A percentile compares a stretch with the other conserved stretches of the same genome.
phyloP scores from a whole-genome alignment of 2,113 vertebrate genomes.

The Pungitius pungitius region DNA sequence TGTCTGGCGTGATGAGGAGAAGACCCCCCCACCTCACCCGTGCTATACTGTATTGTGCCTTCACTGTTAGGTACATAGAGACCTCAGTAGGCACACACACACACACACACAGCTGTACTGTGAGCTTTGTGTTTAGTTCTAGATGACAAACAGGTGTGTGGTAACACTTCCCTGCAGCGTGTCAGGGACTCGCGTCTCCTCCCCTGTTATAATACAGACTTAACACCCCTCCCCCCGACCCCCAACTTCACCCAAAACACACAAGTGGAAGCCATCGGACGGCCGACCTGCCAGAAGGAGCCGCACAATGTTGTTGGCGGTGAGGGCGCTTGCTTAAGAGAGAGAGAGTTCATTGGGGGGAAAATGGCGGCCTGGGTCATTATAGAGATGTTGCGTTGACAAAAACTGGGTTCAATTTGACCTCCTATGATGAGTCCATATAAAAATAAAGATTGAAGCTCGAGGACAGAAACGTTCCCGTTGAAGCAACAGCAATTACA shows the following conservation, averaged over 20 bases:
- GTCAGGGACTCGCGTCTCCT: slow-evolving; percentile 37
- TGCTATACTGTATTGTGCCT: neutral
- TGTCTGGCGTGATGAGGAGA: slow-evolving; percentile 54
- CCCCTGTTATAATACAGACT: slow-evolving; percentile 50
- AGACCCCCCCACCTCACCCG: slow-evolving; percentile 31
- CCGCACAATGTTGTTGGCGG: slow-evolving; percentile 13
- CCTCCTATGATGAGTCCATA: neutral
- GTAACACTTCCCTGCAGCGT: slow-evolving; percentile 50
- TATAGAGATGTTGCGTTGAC: no score
- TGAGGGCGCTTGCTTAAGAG: slow-evolving; percentile 5
- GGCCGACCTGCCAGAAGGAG: neutral
- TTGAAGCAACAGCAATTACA: neutral
- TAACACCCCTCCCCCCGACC: neutral
- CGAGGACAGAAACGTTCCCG: neutral
- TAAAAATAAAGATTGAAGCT: neutral
- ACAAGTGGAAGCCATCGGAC: slow-evolving; percentile 11
- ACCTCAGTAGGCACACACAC: slow-evolving; percentile 10
- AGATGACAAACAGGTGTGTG: slow-evolving; percentile 62
- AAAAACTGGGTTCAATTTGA: neutral
- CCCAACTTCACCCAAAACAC: neutral
- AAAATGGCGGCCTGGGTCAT: slow-evolving; percentile 9
- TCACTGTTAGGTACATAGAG: neutral
- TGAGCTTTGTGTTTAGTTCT: slow-evolving; percentile 50
- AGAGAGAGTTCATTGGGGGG: slow-evolving; percentile 21
- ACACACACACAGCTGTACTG: slow-evolving; percentile 39